These are phyloP conservation scores for Leptodactylus fallax DNA, from an alignment of 2,797 vertebrate species.

Conservation along the genomic window DNA sequence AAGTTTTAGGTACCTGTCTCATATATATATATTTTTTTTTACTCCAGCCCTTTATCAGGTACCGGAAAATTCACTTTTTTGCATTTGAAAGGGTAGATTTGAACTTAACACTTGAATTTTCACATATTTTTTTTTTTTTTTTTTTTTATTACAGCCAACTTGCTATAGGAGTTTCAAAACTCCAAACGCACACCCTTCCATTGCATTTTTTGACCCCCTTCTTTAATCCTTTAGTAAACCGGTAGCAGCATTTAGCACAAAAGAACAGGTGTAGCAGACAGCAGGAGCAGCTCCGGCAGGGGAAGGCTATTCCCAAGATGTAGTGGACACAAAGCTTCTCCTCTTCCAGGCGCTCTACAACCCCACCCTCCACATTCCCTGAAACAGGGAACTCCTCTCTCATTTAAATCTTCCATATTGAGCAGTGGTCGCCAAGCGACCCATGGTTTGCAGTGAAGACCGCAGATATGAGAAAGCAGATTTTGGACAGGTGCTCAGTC, in stretches of 20 bases:
- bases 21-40: slow-evolving; percentile 67
- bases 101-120: slow-evolving; percentile 61
- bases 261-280: slow-evolving; percentile 75
- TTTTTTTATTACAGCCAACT: slow-evolving; percentile 73
- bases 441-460: slow-evolving; percentile 65
- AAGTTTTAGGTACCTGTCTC: slow-evolving; percentile 84
- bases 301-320: slow-evolving; percentile 54
- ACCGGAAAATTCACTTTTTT: slow-evolving; percentile 79
- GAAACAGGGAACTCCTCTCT: slow-evolving; percentile 36
- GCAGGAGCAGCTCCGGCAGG: slow-evolving; percentile 26
- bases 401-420: slow-evolving; percentile 47
- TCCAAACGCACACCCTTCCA: slow-evolving; percentile 75
- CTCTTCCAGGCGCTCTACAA: slow-evolving; percentile 66
- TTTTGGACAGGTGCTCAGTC: slow-evolving; percentile 80
- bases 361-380: slow-evolving; percentile 60
- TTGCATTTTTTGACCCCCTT: slow-evolving; percentile 71
- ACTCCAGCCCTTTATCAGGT: slow-evolving; percentile 74
- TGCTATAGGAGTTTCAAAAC: slow-evolving; percentile 77
- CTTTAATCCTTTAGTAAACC: slow-evolving; percentile 73
- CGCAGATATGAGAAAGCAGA: slow-evolving; percentile 71
- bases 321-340: slow-evolving; percentile 54
- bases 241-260: slow-evolving; percentile 84
- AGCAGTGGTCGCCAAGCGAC: slow-evolving; percentile 50
- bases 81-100: slow-evolving; percentile 55
- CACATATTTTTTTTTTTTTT: slow-evolving; percentile 40